Evolutionary conservation across 2,113 vertebrate genomes (phyloP), one percentile per base, ranked within the genome.

Genomic region (Rhineura floridana): DNA sequence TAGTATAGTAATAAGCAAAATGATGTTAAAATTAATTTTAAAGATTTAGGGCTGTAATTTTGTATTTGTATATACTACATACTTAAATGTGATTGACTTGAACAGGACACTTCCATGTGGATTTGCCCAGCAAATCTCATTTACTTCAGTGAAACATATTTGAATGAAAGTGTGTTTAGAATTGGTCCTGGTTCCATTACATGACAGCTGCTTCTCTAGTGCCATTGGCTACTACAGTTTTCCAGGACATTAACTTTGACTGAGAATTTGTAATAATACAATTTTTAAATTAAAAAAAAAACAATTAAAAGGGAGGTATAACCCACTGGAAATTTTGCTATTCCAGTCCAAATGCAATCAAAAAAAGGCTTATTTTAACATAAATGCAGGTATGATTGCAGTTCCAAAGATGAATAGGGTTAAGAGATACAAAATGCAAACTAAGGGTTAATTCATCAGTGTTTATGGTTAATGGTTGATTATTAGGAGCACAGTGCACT

Each of bases 1-100:
- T 89, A 59, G 90, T 59, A 5, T 23, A 67, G 1, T 10, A 63
- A 93, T 88, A 81, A 0, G 1, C 4, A 89, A 48, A 23, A 69
- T 42, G n/a, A 33, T 44, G 13, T 85, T 33, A 90, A 59, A 44
- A 62, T 81, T 89, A n/a, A 90, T 85, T 94, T 93, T 81, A 92
- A 72, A 91, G 82, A n/a, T 65, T 52, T 30, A 87, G 93, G 88
- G 3, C 23, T 80, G 81, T 13, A 69, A 59, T 73, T 2, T 82
- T 42, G 46, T 69, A 86, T 72, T 91, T 59, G 55, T 13, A 59
- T 73, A 48, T 85, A 36, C 73, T 82, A 65, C 52, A 46, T 12
- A 2, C 0, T 0, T 52, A 1, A 75, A 59, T 76, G 13, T 82
- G 4, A 62, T 50, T 59, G 17, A 46, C 63, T 83, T 67, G 11